Percentiles rank a stretch among this genome's conserved stretches.
phyloP scores from a whole-genome alignment of 2,797 vertebrate genomes.

The Phrynocephalus guinanensis region DNA sequence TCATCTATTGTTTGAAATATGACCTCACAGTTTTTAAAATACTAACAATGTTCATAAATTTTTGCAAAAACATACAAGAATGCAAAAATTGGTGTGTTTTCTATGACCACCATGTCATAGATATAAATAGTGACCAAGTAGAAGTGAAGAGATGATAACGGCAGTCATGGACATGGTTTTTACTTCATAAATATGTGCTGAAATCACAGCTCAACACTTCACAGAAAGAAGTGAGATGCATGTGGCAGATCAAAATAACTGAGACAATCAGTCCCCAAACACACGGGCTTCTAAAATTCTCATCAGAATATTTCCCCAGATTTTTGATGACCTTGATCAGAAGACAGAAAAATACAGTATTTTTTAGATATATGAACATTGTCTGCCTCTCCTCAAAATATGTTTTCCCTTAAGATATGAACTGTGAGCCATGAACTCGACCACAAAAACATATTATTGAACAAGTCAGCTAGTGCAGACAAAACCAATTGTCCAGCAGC shows the following conservation, averaged over 20 bases:
- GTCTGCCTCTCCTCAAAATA: not conserved
- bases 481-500: not conserved
- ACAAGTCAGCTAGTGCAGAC: not conserved
- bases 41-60: fast-evolving
- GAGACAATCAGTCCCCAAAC: not conserved
- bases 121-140: not conserved
- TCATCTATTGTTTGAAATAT: not conserved
- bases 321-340: not conserved
- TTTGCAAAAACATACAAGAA: not conserved
- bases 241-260: not conserved
- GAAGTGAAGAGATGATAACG: not conserved
- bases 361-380: not conserved
- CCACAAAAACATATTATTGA: not conserved
- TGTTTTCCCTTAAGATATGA: not conserved
- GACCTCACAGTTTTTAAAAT: slow-evolving; percentile 5
- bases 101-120: not conserved
- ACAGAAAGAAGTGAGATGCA: not conserved
- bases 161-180: not conserved
- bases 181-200: not conserved
- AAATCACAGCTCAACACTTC: not conserved
- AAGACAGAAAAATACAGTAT: not conserved
- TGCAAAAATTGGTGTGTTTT: not conserved
- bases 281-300: not conserved
- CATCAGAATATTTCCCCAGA: not conserved
- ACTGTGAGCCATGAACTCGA: not conserved